phyloP scores from a whole-genome alignment of 2,113 vertebrate genomes.

The Tichodroma muraria region DNA sequence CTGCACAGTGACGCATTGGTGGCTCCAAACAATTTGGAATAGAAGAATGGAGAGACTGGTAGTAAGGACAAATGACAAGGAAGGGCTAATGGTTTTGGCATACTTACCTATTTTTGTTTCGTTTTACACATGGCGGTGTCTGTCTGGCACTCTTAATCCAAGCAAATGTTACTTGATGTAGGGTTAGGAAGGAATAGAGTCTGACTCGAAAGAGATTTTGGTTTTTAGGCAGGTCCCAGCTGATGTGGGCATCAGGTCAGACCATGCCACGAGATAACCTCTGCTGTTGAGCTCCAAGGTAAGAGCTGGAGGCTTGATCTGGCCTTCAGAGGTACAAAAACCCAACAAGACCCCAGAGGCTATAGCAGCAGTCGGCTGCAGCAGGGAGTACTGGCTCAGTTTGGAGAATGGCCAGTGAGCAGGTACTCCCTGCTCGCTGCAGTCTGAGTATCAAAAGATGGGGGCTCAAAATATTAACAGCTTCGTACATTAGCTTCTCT shows the following conservation, averaged over 20 bases:
- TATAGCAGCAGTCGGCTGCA: fast-evolving
- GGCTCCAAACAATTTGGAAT: background rate
- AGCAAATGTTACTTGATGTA: background rate
- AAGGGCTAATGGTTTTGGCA: background rate
- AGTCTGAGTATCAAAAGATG: background rate
- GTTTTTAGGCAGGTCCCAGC: background rate
- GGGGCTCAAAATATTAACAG: background rate
- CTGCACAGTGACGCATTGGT: background rate
- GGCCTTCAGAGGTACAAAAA: background rate
- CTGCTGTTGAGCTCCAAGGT: too few relatives aligned
- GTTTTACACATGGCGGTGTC: background rate
- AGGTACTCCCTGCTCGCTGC: background rate
- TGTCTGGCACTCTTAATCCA: background rate
- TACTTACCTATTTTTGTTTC: background rate
- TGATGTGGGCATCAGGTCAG: background rate
- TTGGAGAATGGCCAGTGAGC: background rate
- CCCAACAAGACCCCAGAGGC: background rate
- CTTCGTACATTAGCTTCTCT: background rate
- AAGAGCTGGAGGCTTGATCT: background rate
- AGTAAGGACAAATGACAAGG: background rate
- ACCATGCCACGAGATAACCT: background rate
- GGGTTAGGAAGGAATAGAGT: background rate
- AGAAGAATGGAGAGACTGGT: background rate
- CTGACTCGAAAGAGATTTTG: background rate
- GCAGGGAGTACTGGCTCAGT: background rate